Evolutionary conservation across 2,113 vertebrate species (phyloP).

Genomic region (Typhlomys cinereus): DNA sequence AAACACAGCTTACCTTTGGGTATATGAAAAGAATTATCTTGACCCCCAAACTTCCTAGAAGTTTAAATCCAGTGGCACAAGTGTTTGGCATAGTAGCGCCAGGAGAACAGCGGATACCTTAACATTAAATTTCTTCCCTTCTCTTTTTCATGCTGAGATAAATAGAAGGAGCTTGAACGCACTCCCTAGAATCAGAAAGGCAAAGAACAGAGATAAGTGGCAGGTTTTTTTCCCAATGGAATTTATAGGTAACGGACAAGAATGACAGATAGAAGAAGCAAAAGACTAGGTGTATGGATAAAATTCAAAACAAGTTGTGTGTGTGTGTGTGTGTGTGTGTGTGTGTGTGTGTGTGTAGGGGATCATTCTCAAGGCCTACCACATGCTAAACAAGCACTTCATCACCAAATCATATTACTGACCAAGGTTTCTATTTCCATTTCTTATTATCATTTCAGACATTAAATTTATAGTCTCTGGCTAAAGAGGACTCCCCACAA

Average conservation of each 20-base stretch:
- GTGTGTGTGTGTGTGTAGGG: neutral
- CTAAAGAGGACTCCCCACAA: neutral
- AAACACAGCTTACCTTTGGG: neutral
- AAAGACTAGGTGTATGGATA: neutral
- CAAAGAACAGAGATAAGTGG: neutral
- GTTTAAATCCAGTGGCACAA: neutral
- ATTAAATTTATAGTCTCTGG: neutral
- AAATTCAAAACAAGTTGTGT: neutral
- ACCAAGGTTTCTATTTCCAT: neutral
- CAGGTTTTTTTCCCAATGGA: neutral
- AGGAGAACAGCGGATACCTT: neutral
- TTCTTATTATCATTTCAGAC: slow-evolving; percentile 24
- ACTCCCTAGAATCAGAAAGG: neutral
- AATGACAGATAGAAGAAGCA: neutral
- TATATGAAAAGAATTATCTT: neutral
- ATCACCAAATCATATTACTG: neutral
- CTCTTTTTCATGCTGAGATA: neutral
- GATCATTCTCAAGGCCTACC: neutral
- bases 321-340: neutral
- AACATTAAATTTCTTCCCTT: neutral
- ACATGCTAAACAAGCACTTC: neutral
- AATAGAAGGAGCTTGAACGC: neutral
- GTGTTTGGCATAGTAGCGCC: neutral
- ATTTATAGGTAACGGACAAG: neutral
- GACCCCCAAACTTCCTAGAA: neutral